A percentile compares a stretch with the other conserved stretches of the same genome.
Evolutionary conservation across 2,113 vertebrate species (phyloP).

Genomic region (Myotis davidii): DNA sequence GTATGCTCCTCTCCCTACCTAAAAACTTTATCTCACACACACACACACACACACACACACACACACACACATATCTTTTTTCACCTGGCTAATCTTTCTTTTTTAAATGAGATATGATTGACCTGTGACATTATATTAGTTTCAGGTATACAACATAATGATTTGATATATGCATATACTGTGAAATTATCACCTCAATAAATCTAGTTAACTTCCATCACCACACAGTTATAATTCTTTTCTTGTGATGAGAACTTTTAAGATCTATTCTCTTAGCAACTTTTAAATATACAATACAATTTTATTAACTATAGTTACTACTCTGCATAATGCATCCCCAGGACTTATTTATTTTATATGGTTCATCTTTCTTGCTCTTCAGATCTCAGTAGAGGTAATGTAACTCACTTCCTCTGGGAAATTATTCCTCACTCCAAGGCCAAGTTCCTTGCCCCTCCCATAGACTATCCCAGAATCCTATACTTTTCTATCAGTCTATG

Average conservation of each 20-base stretch:
- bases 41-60: background rate
- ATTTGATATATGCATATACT: background rate
- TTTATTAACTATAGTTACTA: background rate
- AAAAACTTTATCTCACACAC: background rate
- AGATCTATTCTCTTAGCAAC: background rate
- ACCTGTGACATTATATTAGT: background rate
- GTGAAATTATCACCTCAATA: background rate
- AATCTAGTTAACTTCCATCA: background rate
- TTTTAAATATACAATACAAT: background rate
- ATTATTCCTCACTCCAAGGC: background rate
- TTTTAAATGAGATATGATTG: background rate
- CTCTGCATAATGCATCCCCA: background rate
- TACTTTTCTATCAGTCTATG: background rate
- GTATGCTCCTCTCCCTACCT: background rate
- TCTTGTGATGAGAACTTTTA: background rate
- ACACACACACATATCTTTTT: background rate
- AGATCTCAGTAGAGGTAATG: background rate
- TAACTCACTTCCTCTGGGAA: constrained; percentile 6
- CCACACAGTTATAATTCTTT: background rate
- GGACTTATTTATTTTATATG: background rate
- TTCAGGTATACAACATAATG: background rate
- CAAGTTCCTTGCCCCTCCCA: background rate
- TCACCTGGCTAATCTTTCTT: background rate
- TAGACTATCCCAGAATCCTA: background rate
- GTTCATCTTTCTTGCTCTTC: background rate